Evolutionary conservation across 2,888 invertebrate genomes (phyloP).

Genomic region (Onchidella celtica): DNA sequence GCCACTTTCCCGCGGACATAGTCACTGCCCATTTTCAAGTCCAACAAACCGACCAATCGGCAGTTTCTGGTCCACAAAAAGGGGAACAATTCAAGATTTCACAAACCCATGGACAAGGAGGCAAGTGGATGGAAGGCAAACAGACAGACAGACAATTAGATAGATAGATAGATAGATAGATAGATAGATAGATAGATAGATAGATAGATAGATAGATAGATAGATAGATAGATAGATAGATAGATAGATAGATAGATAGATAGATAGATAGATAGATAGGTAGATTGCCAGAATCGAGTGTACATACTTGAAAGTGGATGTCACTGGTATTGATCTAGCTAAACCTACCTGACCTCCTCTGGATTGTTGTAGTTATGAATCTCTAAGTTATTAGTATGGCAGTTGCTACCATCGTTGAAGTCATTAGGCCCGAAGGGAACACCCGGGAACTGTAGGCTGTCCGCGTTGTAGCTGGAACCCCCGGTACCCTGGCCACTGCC

Average conservation of each 20-base stretch:
- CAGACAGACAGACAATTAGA: background rate
- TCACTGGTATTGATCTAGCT: too few relatives aligned
- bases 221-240: too few relatives aligned
- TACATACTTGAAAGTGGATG: too few relatives aligned
- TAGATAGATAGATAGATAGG: too few relatives aligned
- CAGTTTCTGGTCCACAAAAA: slow-evolving; percentile 83
- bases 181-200: too few relatives aligned
- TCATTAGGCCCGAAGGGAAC: slow-evolving; percentile 82
- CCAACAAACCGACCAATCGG: slow-evolving; percentile 87
- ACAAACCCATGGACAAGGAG: background rate
- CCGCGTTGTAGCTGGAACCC: slow-evolving; percentile 80
- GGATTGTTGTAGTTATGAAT: slow-evolving; percentile 70
- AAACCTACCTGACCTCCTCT: slow-evolving; percentile 56
- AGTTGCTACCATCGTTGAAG: slow-evolving; percentile 82
- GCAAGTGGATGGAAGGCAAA: background rate
- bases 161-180: too few relatives aligned
- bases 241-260: too few relatives aligned
- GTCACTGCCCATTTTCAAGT: slow-evolving; percentile 86
- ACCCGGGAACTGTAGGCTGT: slow-evolving; percentile 74
- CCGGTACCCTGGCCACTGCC: slow-evolving; percentile 83
- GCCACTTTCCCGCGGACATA: slow-evolving; percentile 69
- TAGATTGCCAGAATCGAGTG: too few relatives aligned
- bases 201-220: too few relatives aligned
- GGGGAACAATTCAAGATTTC: background rate
- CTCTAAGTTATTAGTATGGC: slow-evolving; percentile 81